Evolutionary conservation across 2,797 vertebrate species (phyloP), one percentile per base, ranked within the genome.

Genomic region (Amphiprion clarkii): DNA sequence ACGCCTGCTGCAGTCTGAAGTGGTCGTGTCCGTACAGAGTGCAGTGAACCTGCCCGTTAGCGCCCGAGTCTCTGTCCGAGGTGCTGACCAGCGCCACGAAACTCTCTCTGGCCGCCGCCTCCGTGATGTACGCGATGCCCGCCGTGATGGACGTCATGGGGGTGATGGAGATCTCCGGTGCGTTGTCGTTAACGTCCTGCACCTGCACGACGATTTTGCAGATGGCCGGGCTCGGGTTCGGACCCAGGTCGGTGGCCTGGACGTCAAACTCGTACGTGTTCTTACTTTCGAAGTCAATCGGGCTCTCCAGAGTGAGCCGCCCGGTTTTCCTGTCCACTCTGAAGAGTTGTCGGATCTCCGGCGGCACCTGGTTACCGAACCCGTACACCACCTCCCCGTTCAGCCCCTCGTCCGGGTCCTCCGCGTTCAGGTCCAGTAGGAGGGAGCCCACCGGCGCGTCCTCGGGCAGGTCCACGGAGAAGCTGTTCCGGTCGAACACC

Each of bases 81-180:
- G 97, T 96, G 52, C 97, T 99, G 94, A 99, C 96, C 6, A 99
- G 95, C 10, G 97, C 97, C 88, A 98, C 98, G 0, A 98, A 96
- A 67, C 96, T 99, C 93, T 97, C 97, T 0, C 93, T 93, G 48
- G 96, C 95, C 0, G 97, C 97, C 0, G 96, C 96, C 93, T 98
- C 97, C 0, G 96, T 98, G 86, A 99, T 96, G 1, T 97, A 97
- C n/a, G 97, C 95, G 16, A 96, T 95, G 0, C 94, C 95, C 17
- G 94, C 93, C 0, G 95, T 93, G 0, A 95, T 95, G 0, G 94
- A 96, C 0, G 95, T 95, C 93, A 97, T 96, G 2, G 96, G 96
- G 0, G 96, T 98, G 87, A 99, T 96, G 80, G 95, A 96, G 88
- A 98, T 96, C 87, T 96, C 95, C 0, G 97, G 97, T 0, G 97